phyloP scores from a whole-genome alignment of 2,888 invertebrate species.

The Dilophus febrilis region DNA sequence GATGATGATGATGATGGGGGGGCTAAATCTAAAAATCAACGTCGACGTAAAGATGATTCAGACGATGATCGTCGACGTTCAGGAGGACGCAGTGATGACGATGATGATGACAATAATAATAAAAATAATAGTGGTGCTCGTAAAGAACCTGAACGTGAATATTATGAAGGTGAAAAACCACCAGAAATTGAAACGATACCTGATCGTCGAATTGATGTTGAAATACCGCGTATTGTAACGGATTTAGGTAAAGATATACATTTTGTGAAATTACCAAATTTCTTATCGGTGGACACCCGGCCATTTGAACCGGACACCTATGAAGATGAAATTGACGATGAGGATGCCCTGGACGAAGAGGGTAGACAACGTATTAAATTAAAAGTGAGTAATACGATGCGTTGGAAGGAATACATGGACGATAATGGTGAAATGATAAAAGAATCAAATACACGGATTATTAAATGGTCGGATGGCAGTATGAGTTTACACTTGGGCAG shows the following conservation, averaged over 20 bases:
- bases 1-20: slow-evolving; percentile 33
- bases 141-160: slow-evolving; percentile 11
- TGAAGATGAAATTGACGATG: slow-evolving; percentile 98
- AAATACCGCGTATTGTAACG: slow-evolving; percentile 88
- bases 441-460: slow-evolving; percentile 89
- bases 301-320: slow-evolving; percentile 91
- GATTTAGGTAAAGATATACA: slow-evolving; percentile 85
- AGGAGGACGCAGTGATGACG: slow-evolving; percentile 14
- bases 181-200: slow-evolving; percentile 66
- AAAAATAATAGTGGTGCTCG: too few relatives aligned
- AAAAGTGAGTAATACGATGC: slow-evolving; percentile 93
- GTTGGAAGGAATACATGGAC: slow-evolving; percentile 78
- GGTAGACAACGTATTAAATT: slow-evolving; percentile 70
- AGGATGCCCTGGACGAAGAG: slow-evolving; percentile 94
- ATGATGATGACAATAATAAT: slow-evolving; percentile 3
- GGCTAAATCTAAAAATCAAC: slow-evolving; percentile 18
- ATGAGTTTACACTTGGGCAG: slow-evolving; percentile 92
- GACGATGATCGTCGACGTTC: slow-evolving; percentile 18
- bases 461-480: slow-evolving; percentile 96
- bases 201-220: slow-evolving; percentile 90
- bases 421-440: slow-evolving; percentile 63
- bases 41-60: slow-evolving; percentile 26
- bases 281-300: slow-evolving; percentile 91
- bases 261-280: slow-evolving; percentile 95
- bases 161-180: slow-evolving; percentile 44